Base-by-base conservation (phyloP, 2,888 invertebrate genomes). In the Tribolium freemani region DNA sequence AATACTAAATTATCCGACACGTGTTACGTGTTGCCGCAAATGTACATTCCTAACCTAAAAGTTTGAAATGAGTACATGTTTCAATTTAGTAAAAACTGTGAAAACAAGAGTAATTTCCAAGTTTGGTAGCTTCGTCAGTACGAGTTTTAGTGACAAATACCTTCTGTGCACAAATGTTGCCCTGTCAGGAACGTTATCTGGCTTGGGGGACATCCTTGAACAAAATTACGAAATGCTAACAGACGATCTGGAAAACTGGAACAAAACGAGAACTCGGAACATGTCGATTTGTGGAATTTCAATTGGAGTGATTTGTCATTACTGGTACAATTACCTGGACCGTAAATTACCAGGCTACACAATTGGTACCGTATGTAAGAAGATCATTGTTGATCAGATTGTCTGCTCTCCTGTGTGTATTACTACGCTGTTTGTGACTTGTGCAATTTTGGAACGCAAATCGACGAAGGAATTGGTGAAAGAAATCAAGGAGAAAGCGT, bases 261-360 rank as follows among this genome's bases (percentile, higher is more conserved):
- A 92, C 80, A 81, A 81, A 3, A 83, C 81, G 13, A 89, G 97
- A 72, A 94, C 94, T 0, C 84, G 86, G 11, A 91, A 95, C 72
- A 96, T 97, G 93, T 91, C 92, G 3, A 85, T 92, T 26, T 93
- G 94, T 5, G 97, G 96, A 1, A 86, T 91, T 54, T 90, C 92
- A 2, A 91, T 95, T 3, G 97, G 96, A 20, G 85, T 94, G 5
- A 87, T 95, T 26, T 94, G 94, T 81, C 97, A 97, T 84, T 91
- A 92, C 83, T 97, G 96, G 96, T 97, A 97, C 84, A 89, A 90
- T 69, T 88, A 91, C 75, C 87, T 97, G 69, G 97, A 97, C 83
- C 88, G 87, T 79, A 86, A 89, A 75, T 86, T 95, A 44, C 92
- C 94, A 0, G 95, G 95, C 0, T 89, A 91, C 78, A 88, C 91